Conservation (phyloP, 1,140 invertebrate species). For the Trachymyrmex cornetzi region DNA sequence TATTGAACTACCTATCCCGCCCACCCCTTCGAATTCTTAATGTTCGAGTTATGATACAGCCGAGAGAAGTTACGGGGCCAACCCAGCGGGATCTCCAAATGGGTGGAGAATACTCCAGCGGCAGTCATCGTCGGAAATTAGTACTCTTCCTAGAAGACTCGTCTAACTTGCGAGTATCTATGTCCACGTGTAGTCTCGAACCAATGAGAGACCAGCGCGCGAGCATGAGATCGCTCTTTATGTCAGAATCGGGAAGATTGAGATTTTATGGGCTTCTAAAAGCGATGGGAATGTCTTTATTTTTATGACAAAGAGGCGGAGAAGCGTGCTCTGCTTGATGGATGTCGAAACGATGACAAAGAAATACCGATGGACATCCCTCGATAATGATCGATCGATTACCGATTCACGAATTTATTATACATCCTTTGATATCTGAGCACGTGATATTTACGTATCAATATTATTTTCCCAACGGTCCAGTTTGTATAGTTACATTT, state of each 20-base stretch:
- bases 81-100: conserved; percentile 71
- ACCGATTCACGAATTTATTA: not conserved
- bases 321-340: conserved; percentile 30
- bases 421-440: not conserved
- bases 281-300: conserved; percentile 43
- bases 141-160: conserved; percentile 73
- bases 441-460: not conserved
- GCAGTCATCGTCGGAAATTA: conserved; percentile 76
- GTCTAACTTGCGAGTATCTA: conserved; percentile 56
- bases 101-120: conserved; percentile 68
- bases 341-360: conserved; percentile 38
- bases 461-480: not conserved
- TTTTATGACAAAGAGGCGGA: conserved; percentile 45
- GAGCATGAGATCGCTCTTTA: conserved; percentile 26
- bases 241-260: conserved; percentile 20
- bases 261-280: conserved; percentile 42
- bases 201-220: conserved; percentile 9
- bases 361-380: conserved; percentile 26
- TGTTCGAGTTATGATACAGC: conserved; percentile 74
- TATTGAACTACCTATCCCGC: conserved; percentile 69
- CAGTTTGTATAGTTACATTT: not conserved
- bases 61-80: conserved; percentile 71
- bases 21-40: conserved; percentile 76
- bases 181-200: conserved; percentile 48
- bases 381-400: conserved; percentile 37